phyloP scores from a whole-genome alignment of 1,140 invertebrate species.

The Pomacea maculata region DNA sequence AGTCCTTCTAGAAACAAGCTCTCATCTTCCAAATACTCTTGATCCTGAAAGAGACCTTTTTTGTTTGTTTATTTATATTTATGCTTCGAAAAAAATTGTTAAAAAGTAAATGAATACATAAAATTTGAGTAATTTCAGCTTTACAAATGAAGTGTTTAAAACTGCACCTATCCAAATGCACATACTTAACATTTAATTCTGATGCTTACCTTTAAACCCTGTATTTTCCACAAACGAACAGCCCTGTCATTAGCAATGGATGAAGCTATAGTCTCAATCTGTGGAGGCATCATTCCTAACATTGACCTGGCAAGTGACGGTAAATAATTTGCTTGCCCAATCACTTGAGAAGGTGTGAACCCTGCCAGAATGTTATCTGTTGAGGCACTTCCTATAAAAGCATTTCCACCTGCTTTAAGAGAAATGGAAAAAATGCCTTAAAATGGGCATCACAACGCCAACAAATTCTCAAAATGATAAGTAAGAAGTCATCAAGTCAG shows the following conservation, averaged over 20 bases:
- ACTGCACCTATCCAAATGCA: background rate
- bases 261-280: slow-evolving; percentile 44
- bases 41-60: slow-evolving; percentile 52
- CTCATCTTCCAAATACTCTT: slow-evolving; percentile 62
- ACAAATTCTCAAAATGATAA: too few relatives aligned
- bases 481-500: too few relatives aligned
- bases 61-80: background rate
- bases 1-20: slow-evolving; percentile 58
- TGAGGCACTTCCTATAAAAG: slow-evolving; percentile 3
- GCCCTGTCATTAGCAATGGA: slow-evolving; percentile 56
- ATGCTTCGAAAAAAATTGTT: too few relatives aligned
- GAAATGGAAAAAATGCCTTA: too few relatives aligned
- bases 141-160: background rate
- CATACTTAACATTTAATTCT: background rate
- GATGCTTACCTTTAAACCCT: slow-evolving; percentile 54
- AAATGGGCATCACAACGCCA: too few relatives aligned
- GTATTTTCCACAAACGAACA: slow-evolving; percentile 58
- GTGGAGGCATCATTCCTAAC: slow-evolving; percentile 37
- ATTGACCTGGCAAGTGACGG: slow-evolving; percentile 25
- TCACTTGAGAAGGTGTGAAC: background rate
- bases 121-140: background rate
- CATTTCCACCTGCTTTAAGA: too few relatives aligned
- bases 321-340: slow-evolving; percentile 8
- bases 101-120: slow-evolving; percentile 2
- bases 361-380: background rate